Conservation (phyloP, 1,140 invertebrate genomes). For the Platyscapa corneri region DNA sequence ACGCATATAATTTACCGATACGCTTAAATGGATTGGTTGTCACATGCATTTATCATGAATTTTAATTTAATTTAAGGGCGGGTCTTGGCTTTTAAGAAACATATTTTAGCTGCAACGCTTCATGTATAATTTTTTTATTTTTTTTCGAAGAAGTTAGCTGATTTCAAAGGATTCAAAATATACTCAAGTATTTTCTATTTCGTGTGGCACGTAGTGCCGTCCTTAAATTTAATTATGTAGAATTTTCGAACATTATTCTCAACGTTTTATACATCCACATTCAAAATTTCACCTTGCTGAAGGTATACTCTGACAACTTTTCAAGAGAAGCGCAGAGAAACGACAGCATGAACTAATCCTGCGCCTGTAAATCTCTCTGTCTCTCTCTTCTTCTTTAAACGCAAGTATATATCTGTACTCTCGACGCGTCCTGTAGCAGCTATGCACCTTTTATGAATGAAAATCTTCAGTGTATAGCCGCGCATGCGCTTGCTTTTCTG, state of each 20-base stretch:
- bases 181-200: not conserved
- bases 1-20: not conserved
- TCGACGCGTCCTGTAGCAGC: not conserved
- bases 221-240: not conserved
- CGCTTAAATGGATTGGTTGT: not conserved
- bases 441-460: conserved; percentile 43
- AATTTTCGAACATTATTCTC: not conserved
- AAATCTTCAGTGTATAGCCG: not conserved
- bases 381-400: not conserved
- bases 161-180: too few species aligned
- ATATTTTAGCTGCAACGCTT: not conserved
- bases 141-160: too few species aligned
- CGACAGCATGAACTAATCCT: not conserved
- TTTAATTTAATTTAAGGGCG: not conserved
- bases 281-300: not conserved
- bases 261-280: not conserved
- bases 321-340: not conserved
- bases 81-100: not conserved
- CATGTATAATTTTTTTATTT: not conserved
- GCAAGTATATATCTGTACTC: not conserved
- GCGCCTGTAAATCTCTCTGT: not conserved
- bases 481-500: not conserved
- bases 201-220: not conserved
- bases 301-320: not conserved
- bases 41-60: not conserved